Percentiles rank a stretch among this genome's conserved stretches.
phyloP scores from a whole-genome alignment of 35 echinoderm and acorn worm genomes.

The Patiria miniata region DNA sequence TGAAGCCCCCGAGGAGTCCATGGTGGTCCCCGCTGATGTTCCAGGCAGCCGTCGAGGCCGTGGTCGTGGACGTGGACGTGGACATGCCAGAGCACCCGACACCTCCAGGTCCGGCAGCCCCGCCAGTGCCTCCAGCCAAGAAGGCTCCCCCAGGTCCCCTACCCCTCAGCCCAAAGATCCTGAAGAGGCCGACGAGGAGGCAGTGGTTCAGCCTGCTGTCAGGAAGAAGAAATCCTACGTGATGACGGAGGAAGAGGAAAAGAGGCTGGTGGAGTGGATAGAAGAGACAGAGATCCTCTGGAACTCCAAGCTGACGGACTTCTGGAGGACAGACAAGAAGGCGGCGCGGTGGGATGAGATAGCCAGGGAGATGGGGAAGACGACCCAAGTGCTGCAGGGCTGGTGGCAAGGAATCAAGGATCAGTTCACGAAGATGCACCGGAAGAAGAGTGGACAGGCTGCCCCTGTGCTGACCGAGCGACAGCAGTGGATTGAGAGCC shows the following conservation, averaged over 20 bases:
- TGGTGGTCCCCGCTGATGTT: no score
- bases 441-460: conserved; percentile 35
- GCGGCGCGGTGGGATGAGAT: conserved; percentile 30
- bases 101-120: no score
- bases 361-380: conserved; percentile 21
- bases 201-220: no score
- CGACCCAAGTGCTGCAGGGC: conserved; percentile 31
- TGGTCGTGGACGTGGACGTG: no score
- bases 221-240: conserved; percentile 43
- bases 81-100: no score
- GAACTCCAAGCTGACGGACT: conserved; percentile 5
- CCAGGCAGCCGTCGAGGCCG: no score
- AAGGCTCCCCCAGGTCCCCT: no score
- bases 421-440: conserved; percentile 36
- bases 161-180: no score
- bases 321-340: conserved; percentile 30
- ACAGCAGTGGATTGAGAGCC: conserved; percentile 20
- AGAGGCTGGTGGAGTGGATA: conserved; percentile 34
- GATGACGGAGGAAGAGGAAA: conserved; percentile 24
- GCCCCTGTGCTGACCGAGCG: conserved; percentile 32
- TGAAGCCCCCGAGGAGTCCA: no score
- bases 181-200: no score
- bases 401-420: conserved; percentile 35
- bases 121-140: no score
- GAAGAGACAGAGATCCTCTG: conserved; percentile 40